Base-by-base conservation (phyloP, 1,140 invertebrate species). In the Zaprionus africanus region DNA sequence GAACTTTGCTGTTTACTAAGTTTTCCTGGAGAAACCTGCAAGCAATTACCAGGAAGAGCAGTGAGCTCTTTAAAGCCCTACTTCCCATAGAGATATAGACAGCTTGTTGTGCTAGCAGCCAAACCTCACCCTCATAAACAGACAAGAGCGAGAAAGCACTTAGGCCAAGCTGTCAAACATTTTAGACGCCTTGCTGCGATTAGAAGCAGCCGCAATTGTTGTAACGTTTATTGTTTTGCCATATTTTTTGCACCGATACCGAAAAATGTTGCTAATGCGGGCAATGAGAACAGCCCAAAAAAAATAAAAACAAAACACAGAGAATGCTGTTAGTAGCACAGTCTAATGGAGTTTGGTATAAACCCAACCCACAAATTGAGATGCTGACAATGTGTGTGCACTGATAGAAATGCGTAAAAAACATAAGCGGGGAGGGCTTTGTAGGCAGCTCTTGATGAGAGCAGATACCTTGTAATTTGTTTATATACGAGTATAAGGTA, bases 381-480 rank as follows among this genome's bases (percentile, higher is more conserved):
- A 88, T 88, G 81, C 84, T 88, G 84, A 88, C 84, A 88, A 88
- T 88, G 84, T 88, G 78, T 78, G 75, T 79, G 79, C 68, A 70
- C 79, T 73, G 84, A 88, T 81, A 78, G 24, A 28, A 56, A 15
- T 15, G 53, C 46, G 46, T 24, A 24, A 24, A 51, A 51, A 24
- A 24, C 46, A 51, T 51, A 24, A 51, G 19, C 46, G 12, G 46
- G 12, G 19, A 13, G 12, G 5, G 19, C 9, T 11, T 12, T 12
- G 24, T 22, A 12, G 17, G 7, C 46, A 2, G 2, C 2, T 17
- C n/a, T 17, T 3, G 41, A 2, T 22, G 46, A 11, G 46, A 12
- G 17, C 4, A 46, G 12, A 51, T 51, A 51, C 46, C 46, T 19
- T 51, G 46, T 51, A 49, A 4, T 0, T 0, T 6, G 0, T 4